Percentiles rank a stretch among this genome's conserved stretches.
Evolutionary conservation across 2,888 invertebrate species (phyloP).

Genomic region (Eupelmus urozonus): DNA sequence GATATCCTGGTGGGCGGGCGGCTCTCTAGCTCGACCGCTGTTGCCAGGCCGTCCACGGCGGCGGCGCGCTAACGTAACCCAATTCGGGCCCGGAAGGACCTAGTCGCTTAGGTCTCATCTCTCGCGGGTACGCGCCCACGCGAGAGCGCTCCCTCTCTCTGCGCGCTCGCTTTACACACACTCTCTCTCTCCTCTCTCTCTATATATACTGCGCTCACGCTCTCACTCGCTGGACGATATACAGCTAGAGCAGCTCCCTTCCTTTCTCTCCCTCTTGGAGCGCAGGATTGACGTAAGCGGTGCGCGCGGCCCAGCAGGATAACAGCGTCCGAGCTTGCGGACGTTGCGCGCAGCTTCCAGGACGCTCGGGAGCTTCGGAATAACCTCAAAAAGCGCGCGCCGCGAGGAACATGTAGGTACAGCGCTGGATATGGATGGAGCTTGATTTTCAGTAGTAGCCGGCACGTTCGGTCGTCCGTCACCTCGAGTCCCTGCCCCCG

Average conservation of each 20-base stretch:
- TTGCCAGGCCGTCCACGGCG: constrained; percentile 62
- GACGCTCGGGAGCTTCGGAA: neutral
- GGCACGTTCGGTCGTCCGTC: constrained; percentile 5
- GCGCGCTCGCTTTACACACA: neutral
- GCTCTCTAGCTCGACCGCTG: constrained; percentile 54
- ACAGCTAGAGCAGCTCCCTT: neutral
- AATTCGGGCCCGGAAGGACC: constrained; percentile 61
- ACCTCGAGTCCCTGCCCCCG: neutral
- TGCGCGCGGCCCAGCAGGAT: neutral
- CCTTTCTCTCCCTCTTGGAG: neutral
- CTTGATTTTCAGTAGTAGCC: constrained; percentile 25
- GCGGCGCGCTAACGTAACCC: constrained; percentile 59
- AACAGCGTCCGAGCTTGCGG: neutral
- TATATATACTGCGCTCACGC: neutral
- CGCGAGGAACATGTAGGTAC: neutral
- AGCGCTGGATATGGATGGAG: neutral
- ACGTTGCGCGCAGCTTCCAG: neutral
- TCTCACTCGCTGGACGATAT: too few relatives aligned
- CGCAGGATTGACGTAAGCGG: constrained; percentile 36
- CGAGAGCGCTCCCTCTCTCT: constrained; percentile 14
- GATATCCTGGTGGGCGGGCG: neutral
- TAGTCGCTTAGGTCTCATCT: constrained; percentile 53
- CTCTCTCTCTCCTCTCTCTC: neutral
- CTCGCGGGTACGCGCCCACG: constrained; percentile 6
- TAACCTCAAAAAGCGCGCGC: constrained; percentile 30